These are phyloP conservation scores for Emys orbicularis DNA, from an alignment of 2,797 vertebrate species.

Conservation along the genomic window DNA sequence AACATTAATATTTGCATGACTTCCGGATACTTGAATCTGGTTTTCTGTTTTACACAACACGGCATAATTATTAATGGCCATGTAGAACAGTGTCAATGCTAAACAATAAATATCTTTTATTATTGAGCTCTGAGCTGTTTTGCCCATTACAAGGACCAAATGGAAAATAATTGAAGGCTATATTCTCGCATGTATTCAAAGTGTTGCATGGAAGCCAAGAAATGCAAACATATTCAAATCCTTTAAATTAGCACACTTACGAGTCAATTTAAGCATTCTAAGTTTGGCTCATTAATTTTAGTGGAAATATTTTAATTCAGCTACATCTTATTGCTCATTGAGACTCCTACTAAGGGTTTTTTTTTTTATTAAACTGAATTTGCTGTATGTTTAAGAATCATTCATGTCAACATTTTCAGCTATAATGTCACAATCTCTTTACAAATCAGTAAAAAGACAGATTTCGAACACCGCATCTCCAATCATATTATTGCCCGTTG, in stretches of 20 bases:
- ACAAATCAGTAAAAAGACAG: conserved; percentile 32
- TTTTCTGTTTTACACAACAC: conserved; percentile 66
- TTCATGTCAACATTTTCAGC: conserved; percentile 45
- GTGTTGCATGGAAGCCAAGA: conserved; percentile 67
- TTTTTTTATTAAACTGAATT: conserved; percentile 58
- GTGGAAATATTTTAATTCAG: conserved; percentile 55
- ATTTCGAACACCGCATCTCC: conserved; percentile 41
- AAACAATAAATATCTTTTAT: conserved; percentile 58
- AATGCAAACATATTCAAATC: conserved; percentile 64
- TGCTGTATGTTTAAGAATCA: conserved; percentile 55
- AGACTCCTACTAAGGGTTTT: conserved; percentile 34
- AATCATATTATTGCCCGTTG: conserved; percentile 30
- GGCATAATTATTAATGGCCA: conserved; percentile 65
- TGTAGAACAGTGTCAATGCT: conserved; percentile 46
- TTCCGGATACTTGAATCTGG: conserved; percentile 47
- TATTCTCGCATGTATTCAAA: conserved; percentile 68
- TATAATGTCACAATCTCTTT: conserved; percentile 36
- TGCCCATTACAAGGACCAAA: conserved; percentile 66
- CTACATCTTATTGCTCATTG: conserved; percentile 44
- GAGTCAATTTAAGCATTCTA: conserved; percentile 63
- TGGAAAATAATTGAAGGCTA: conserved; percentile 74
- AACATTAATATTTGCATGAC: conserved; percentile 55
- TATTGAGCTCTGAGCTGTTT: conserved; percentile 57
- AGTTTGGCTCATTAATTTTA: conserved; percentile 60
- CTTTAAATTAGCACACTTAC: conserved; percentile 68